These are phyloP conservation scores for Climacteris rufus DNA, from an alignment of 2,113 vertebrate genomes.

Conservation along the genomic window DNA sequence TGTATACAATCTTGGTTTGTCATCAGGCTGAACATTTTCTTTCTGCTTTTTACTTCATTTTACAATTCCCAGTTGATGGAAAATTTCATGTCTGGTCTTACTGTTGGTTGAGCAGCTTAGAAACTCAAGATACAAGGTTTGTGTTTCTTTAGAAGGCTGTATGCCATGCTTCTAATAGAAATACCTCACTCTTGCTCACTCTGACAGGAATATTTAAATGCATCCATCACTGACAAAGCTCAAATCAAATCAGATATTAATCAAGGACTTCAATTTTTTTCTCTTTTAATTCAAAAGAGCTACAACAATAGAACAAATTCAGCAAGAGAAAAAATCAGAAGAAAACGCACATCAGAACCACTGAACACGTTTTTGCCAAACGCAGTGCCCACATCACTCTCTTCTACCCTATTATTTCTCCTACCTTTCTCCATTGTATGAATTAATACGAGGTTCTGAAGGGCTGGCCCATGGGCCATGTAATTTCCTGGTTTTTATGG, in stretches of 20 bases:
- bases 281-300: slow-evolving; percentile 49
- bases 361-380: neutral
- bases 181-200: slow-evolving; percentile 15
- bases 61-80: neutral
- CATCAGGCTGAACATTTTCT: neutral
- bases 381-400: neutral
- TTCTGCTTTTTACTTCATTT: slow-evolving; percentile 43
- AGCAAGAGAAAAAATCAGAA: slow-evolving; percentile 25
- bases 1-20: neutral
- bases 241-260: slow-evolving; percentile 67
- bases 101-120: slow-evolving; percentile 12
- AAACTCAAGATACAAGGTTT: slow-evolving; percentile 31
- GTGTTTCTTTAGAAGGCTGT: neutral
- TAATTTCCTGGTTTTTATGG: neutral
- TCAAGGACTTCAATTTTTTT: slow-evolving; percentile 32
- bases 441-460: neutral
- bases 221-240: slow-evolving; percentile 55
- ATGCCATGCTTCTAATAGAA: slow-evolving; percentile 41
- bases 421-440: neutral
- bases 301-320: slow-evolving; percentile 58
- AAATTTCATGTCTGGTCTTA: neutral
- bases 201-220: slow-evolving; percentile 69
- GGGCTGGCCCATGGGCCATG: neutral
- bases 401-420: neutral
- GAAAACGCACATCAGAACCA: slow-evolving; percentile 12